Evolutionary conservation across 2,888 invertebrate genomes (phyloP), one percentile per base, ranked within the genome.

Genomic region (Philhelius pedissequus): DNA sequence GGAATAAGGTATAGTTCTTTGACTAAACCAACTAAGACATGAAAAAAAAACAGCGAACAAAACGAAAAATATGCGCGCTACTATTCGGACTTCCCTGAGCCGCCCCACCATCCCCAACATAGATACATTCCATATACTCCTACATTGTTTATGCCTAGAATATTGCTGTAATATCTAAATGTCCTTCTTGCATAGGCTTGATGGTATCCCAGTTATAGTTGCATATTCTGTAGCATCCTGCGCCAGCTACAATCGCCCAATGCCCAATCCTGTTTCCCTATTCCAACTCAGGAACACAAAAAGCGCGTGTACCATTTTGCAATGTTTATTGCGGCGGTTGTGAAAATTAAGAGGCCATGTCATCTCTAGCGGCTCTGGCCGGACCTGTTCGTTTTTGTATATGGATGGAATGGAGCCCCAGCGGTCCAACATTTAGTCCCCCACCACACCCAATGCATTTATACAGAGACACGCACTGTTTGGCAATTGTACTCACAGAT

Each of bases 11-110:
- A 32, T 15, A 58, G 43, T 56, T 54, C n/a, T n/a, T n/a, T 40
- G 68, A 69, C 20, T 18, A 32, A 50, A 30, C n/a, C n/a, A 30
- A 25, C 87, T n/a, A n/a, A n/a, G n/a, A n/a, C n/a, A n/a, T n/a
- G n/a, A 87, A 87, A 86, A 88, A 86, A 80, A 68, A 86, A 87
- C 86, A 84, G 86, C 76, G 73, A 86, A 71, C 71, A 15, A 27
- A 52, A 18, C 15, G 13, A 35, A 56, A 56, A 66, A 58, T 71
- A 71, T 70, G 56, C 76, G 66, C 81, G 81, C 76, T 76, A 81
- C 76, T 82, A 77, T 58, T 82, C 45, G 27, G 45, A 52, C 54
- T 73, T 73, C 73, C 68, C 38, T 18, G 50, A 58, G 52, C 13
- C 18, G 35, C 38, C 3, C 15, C 40, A 9, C 6, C 13, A 13